Percentiles rank a stretch among this genome's conserved stretches.
Conservation (phyloP, 2,888 invertebrate genomes). For the Mesorhabditis belari region DNA sequence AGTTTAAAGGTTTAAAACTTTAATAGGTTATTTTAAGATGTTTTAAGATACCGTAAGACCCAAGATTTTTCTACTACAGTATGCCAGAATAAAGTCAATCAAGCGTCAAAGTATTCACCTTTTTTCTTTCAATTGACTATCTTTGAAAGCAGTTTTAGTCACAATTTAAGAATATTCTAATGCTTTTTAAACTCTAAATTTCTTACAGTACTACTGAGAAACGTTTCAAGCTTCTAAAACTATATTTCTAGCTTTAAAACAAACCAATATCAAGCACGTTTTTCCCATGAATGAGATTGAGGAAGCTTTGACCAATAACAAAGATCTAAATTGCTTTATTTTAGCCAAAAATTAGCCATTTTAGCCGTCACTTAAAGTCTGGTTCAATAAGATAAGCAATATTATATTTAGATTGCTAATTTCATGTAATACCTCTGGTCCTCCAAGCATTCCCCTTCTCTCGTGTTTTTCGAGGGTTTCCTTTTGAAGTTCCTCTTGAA, state of each 20-base stretch:
- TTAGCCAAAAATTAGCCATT: not conserved
- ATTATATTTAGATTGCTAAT: not conserved
- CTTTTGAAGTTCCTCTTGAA: conserved; percentile 29
- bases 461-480: conserved; percentile 23
- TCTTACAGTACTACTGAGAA: too few species aligned
- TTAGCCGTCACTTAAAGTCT: not conserved
- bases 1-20: too few species aligned
- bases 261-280: conserved; percentile 28
- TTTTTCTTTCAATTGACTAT: not conserved
- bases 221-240: not conserved
- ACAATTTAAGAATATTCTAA: too few species aligned
- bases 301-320: conserved; percentile 35
- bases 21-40: too few species aligned
- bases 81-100: not conserved
- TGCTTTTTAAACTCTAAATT: too few species aligned
- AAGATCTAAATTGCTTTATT: conserved; percentile 11
- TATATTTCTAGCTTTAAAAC: too few species aligned
- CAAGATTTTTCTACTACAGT: not conserved
- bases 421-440: conserved; percentile 26
- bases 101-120: not conserved
- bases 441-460: conserved; percentile 27
- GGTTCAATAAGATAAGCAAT: not conserved
- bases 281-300: conserved; percentile 27
- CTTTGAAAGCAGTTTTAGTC: too few species aligned
- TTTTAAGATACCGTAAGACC: too few species aligned